These are phyloP conservation scores for Dolichotis patagonum DNA, from an alignment of 2,113 vertebrate species.

Conservation along the genomic window DNA sequence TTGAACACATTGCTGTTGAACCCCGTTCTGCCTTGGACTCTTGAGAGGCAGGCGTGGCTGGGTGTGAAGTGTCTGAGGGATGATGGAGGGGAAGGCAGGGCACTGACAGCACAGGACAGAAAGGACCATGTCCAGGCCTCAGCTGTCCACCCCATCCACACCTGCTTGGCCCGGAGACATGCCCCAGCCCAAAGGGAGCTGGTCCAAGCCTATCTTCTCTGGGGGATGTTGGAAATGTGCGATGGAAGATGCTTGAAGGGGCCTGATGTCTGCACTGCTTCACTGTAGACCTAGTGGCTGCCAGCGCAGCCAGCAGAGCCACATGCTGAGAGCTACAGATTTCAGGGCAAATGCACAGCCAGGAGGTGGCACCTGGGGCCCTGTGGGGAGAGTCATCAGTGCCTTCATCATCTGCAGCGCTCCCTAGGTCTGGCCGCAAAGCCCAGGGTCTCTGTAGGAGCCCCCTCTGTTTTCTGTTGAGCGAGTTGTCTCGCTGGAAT, in stretches of 20 bases:
- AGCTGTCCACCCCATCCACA: accelerated
- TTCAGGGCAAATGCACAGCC: no score
- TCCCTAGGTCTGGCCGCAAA: accelerated
- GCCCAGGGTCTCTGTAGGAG: accelerated
- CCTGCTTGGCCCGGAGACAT: neutral
- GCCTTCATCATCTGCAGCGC: accelerated
- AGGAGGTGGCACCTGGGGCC: no score
- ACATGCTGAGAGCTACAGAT: accelerated
- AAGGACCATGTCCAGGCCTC: accelerated
- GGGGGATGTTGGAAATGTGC: neutral
- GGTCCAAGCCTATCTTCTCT: accelerated
- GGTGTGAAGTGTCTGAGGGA: accelerated
- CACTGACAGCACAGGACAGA: accelerated
- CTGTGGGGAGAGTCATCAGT: accelerated
- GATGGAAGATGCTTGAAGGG: neutral
- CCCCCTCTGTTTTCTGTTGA: no score
- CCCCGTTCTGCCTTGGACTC: accelerated
- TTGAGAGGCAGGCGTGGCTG: no score
- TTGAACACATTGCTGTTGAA: accelerated
- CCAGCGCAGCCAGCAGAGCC: accelerated
- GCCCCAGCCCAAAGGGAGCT: accelerated
- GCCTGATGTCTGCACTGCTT: neutral
- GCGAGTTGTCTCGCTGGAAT: neutral
- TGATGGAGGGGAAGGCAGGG: accelerated
- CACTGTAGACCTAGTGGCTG: accelerated